Evolutionary conservation across 2,797 vertebrate species (phyloP), one percentile per base, ranked within the genome.

Genomic region (Lacerta agilis): DNA sequence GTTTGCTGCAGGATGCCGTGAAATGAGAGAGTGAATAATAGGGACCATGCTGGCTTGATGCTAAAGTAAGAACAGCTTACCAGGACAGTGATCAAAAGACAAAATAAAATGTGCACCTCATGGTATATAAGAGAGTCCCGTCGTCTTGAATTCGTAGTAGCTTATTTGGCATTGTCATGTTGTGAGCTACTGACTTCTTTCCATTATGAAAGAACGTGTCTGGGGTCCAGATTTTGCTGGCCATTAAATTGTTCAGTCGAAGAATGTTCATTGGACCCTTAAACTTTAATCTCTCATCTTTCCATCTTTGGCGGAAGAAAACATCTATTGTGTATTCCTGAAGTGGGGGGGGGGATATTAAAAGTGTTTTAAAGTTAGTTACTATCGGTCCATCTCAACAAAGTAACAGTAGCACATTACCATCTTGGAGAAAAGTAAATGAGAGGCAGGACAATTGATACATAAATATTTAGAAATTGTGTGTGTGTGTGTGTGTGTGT

Each of bases 81-180:
- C 15, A 38, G 15, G 8, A 79, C 18, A 79, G 29, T 27, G 41
- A 20, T 10, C 72, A 88, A 61, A 0, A 86, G 45, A 86, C 0
- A 6, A 79, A 27, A 73, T 15, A 43, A 72, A 72, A 91, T 61
- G 78, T 72, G 87, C 97, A 98, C 98, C 98, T 98, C 98, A 99
- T 99, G 69, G 99, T 99, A 94, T 99, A 99, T 11, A 99, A 95
- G 66, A 99, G 96, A 0, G 98, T 99, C 17, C 99, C 99, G 0
- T 99, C 99, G 27, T 99, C 99, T 95, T 98, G 97, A 90, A 99
- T 99, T 94, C 99, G 96, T 85, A 99, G 91, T 58, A 99, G 97
- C 81, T 99, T 99, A 89, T 99, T 99, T 33, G 99, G 99, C 99
- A 99, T 99, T 10, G 99, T 99, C 99, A 99, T 99, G 92, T 99